phyloP scores from a whole-genome alignment of 1,140 invertebrate species.

The Pachyrhynchus sulphureomaculatus region DNA sequence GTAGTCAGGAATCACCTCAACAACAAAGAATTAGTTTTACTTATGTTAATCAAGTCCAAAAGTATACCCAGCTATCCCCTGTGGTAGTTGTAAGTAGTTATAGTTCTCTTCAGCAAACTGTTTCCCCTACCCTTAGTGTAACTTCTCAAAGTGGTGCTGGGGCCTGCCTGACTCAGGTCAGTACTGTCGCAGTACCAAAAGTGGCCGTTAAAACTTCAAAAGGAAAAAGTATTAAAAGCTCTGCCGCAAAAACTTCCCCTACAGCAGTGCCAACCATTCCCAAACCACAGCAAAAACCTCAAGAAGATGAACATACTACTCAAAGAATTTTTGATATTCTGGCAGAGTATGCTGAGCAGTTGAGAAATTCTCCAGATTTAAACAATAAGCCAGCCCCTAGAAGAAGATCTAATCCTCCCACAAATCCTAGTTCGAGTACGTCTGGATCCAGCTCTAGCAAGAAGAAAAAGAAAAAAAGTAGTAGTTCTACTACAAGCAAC shows the following conservation, averaged over 20 bases:
- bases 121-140: slow-evolving; percentile 61
- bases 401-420: slow-evolving; percentile 70
- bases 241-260: slow-evolving; percentile 16
- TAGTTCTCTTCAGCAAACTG: slow-evolving; percentile 57
- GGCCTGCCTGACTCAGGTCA: slow-evolving; percentile 45
- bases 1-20: slow-evolving; percentile 33
- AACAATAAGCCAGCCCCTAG: slow-evolving; percentile 80
- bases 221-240: slow-evolving; percentile 50
- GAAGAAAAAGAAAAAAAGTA: slow-evolving; percentile 47
- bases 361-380: slow-evolving; percentile 74
- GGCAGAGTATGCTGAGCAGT: slow-evolving; percentile 77
- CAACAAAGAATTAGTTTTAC: slow-evolving; percentile 49
- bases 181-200: slow-evolving; percentile 54
- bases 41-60: slow-evolving; percentile 57
- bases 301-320: slow-evolving; percentile 79
- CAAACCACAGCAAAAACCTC: slow-evolving; percentile 71
- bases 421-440: slow-evolving; percentile 66
- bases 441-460: slow-evolving; percentile 63
- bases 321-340: slow-evolving; percentile 79
- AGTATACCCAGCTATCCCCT: slow-evolving; percentile 56
- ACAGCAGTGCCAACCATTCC: slow-evolving; percentile 62
- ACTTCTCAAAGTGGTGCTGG: slow-evolving; percentile 63
- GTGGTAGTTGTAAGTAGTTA: slow-evolving; percentile 62
- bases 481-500: neutral
- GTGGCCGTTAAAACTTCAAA: slow-evolving; percentile 57